Evolutionary conservation across 2,888 invertebrate species (phyloP), one percentile per base, ranked within the genome.

Genomic region (Celastrina argiolus): DNA sequence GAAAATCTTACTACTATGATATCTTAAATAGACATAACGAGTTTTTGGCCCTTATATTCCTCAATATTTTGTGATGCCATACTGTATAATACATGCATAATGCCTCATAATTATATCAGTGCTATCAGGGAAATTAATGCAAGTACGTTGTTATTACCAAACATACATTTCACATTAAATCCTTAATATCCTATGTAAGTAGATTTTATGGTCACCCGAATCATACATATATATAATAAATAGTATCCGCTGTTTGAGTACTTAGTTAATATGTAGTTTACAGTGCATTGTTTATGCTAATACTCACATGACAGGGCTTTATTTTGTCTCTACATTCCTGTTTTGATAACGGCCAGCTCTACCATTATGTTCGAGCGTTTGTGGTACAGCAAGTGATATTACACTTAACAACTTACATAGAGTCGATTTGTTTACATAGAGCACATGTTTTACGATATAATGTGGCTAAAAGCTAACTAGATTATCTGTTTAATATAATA

Each of bases 151-250:
- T 12, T 51, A 51, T 51, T 51, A 51, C 51, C 51, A 14, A 31
- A 10, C 2, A 22, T 39, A 61, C 22, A 56, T 39, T 22, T 39
- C 14, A 18, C 61, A 39, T 22, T 39, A 22, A 61, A 36, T 39
- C 61, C 61, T 61, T 39, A 61, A 61, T 61, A 39, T 61, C 61
- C 39, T 14, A n/a, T 18, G 22, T 61, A 61, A 39, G 61, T 61
- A 61, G 61, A 39, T 39, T 61, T 61, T 61, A 71, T 66, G 56
- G 69, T 65, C 67, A 67, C 68, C 70, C 73, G 71, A 72, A 70
- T 70, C 70, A 69, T 70, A 70, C 72, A 72, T 73, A 72, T 73
- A 73, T 71, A 74, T n/a, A 74, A 73, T 74, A 74, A 74, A 72
- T 71, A 69, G 66, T 69, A 69, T 68, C 61, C 61, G 61, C 22